Percentiles rank a stretch among this genome's conserved stretches.
Conservation (phyloP, 2,113 vertebrate genomes). For the Ceuthmochares aereus region DNA sequence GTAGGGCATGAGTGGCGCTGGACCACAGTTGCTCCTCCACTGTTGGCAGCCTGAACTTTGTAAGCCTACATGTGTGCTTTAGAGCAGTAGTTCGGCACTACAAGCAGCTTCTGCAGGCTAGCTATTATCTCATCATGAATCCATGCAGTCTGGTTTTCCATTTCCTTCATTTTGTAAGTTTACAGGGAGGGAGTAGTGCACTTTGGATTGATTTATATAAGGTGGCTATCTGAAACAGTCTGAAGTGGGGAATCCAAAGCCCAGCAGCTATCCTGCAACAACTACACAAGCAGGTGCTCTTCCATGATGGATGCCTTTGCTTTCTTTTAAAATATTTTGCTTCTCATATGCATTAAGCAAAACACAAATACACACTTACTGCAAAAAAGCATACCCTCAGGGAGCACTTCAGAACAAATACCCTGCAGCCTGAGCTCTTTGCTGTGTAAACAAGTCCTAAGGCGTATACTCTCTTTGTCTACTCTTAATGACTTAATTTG, state of each 20-base stretch:
- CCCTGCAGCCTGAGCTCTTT: not conserved
- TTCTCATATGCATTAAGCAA: not conserved
- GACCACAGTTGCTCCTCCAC: not conserved
- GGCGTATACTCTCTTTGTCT: not conserved
- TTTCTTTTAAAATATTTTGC: not conserved
- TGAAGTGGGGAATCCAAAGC: not conserved
- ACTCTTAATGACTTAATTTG: not conserved
- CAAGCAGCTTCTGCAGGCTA: not conserved
- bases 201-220: not conserved
- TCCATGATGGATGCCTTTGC: not conserved
- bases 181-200: not conserved
- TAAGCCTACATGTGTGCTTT: not conserved
- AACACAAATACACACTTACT: not conserved
- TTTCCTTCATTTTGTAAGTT: not conserved
- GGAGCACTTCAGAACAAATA: not conserved
- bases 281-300: not conserved
- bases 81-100: not conserved
- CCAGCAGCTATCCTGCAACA: not conserved
- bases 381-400: not conserved
- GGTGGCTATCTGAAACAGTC: not conserved
- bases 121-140: not conserved
- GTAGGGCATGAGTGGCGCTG: not conserved
- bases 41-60: not conserved
- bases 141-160: not conserved
- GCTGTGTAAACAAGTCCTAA: not conserved